Conservation (phyloP, 2,888 invertebrate genomes). For the Bellardia pandia region DNA sequence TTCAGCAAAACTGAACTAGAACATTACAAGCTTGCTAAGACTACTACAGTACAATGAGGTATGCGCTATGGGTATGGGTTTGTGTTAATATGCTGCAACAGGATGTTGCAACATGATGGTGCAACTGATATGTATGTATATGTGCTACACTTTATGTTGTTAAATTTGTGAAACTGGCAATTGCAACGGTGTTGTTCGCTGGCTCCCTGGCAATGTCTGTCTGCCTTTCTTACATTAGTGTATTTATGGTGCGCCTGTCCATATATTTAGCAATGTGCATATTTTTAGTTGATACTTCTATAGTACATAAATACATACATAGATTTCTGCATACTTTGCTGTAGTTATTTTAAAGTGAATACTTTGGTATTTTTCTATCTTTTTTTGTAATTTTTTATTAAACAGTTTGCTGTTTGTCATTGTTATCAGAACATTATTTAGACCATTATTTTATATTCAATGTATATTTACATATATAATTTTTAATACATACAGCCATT, state of each 20-base stretch:
- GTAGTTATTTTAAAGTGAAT: not conserved
- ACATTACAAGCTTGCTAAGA: conserved; percentile 20
- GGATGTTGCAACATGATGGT: conserved; percentile 28
- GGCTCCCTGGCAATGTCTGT: not conserved
- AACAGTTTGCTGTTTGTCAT: conserved; percentile 2
- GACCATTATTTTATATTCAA: not conserved
- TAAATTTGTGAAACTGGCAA: conserved; percentile 12
- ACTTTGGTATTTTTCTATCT: not conserved
- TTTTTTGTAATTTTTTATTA: not conserved
- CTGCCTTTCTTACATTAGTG: not conserved
- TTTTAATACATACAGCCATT: not conserved
- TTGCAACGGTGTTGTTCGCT: conserved; percentile 41
- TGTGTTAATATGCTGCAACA: conserved; percentile 23
- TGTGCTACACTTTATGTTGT: conserved; percentile 31
- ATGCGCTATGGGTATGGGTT: not conserved
- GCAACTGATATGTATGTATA: conserved; percentile 11
- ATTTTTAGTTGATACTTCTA: not conserved
- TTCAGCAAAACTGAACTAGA: conserved; percentile 32
- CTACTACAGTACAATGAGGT: not conserved
- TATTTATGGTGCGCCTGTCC: not conserved
- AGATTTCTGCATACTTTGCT: not conserved
- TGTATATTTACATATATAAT: conserved; percentile 5
- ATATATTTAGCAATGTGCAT: not conserved
- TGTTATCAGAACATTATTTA: conserved; percentile 13
- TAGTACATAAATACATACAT: not conserved